Percentiles rank a stretch among this genome's conserved stretches.
These are phyloP conservation scores for Hormaphis cornu DNA, from an alignment of 1,140 invertebrate genomes.

Conservation along the genomic window DNA sequence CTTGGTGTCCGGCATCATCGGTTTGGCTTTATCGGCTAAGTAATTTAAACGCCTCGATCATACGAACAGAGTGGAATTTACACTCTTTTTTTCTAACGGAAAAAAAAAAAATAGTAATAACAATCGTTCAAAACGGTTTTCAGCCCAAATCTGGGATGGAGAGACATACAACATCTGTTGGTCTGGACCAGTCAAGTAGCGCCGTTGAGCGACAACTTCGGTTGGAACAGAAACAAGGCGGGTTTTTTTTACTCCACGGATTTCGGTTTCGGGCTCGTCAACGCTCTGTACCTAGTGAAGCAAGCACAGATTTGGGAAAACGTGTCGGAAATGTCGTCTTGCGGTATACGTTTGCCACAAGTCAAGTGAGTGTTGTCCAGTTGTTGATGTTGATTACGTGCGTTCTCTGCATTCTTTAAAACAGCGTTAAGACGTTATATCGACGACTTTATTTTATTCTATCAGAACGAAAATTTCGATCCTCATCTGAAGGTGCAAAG, in stretches of 20 bases:
- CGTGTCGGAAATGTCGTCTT: slow-evolving; percentile 62
- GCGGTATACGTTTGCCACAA: slow-evolving; percentile 41
- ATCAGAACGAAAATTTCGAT: no score
- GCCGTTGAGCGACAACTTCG: slow-evolving; percentile 55
- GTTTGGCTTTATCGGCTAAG: slow-evolving; percentile 73
- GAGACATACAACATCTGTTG: slow-evolving; percentile 82
- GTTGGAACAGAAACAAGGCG: slow-evolving; percentile 60
- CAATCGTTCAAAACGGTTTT: not conserved
- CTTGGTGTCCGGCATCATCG: slow-evolving; percentile 74
- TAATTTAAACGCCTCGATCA: slow-evolving; percentile 44
- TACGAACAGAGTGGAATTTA: no score
- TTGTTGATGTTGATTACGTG: no score
- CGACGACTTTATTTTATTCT: no score
- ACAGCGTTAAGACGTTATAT: no score
- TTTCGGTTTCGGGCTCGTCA: slow-evolving; percentile 87
- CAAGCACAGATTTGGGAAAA: slow-evolving; percentile 65
- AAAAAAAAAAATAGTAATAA: not conserved
- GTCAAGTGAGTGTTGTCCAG: slow-evolving; percentile 24
- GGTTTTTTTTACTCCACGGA: slow-evolving; percentile 63
- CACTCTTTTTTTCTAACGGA: no score
- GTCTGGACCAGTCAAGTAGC: slow-evolving; percentile 68
- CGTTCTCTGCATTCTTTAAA: no score
- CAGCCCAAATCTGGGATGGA: slow-evolving; percentile 74
- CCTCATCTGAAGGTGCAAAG: no score
- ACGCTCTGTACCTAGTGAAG: slow-evolving; percentile 66